These are phyloP conservation scores for Lasioglossum oenotherae DNA, from an alignment of 2,888 invertebrate species.

Conservation along the genomic window DNA sequence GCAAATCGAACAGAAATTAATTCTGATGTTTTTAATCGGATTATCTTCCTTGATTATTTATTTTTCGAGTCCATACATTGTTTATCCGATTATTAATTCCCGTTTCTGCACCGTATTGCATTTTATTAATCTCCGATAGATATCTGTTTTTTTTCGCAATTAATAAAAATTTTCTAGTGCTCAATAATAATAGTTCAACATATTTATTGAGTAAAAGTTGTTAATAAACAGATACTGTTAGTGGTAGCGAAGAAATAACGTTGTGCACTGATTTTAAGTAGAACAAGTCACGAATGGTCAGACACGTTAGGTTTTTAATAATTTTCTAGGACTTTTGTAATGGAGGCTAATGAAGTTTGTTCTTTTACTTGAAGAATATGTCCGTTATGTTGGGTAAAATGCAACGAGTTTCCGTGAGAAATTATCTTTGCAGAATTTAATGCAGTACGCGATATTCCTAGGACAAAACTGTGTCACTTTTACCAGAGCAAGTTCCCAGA, in stretches of 20 bases:
- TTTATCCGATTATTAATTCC: neutral
- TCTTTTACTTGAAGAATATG: neutral
- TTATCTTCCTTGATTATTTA: neutral
- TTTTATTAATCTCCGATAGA: neutral
- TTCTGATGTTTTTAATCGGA: neutral
- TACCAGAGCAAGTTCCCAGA: constrained; percentile 41
- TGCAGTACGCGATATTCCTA: constrained; percentile 9
- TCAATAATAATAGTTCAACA: neutral
- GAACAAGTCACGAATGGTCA: neutral
- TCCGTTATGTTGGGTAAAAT: neutral
- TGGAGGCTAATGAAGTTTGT: neutral
- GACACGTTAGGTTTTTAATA: neutral
- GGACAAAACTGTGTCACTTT: constrained; percentile 50
- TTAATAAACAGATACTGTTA: neutral
- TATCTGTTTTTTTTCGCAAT: neutral
- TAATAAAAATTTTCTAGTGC: neutral
- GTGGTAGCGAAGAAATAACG: too few species aligned
- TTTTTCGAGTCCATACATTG: neutral
- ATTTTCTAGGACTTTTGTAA: neutral
- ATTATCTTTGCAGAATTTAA: neutral
- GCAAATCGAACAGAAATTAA: neutral
- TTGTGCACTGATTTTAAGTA: neutral
- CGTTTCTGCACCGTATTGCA: neutral
- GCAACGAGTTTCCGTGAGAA: neutral
- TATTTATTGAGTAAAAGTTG: neutral